Evolutionary conservation across 53 echinoderm and acorn worm genomes (phyloP), one percentile per base, ranked within the genome.

Genomic region (Holothuria leucospilota): DNA sequence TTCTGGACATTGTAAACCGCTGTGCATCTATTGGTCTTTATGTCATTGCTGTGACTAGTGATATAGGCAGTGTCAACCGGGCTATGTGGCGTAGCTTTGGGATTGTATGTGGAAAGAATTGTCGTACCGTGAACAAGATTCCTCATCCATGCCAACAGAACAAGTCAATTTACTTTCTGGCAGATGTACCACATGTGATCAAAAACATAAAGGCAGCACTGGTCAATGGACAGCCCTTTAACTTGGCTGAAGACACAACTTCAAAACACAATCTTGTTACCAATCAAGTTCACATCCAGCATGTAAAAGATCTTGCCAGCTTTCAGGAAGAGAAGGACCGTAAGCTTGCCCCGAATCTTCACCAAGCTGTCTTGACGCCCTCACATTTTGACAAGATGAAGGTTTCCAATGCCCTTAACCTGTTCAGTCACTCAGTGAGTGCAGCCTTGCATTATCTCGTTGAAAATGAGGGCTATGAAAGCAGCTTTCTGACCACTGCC

Each of bases 51-150:
- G 89, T 94, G 8, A 85, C 91, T 66, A 94, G 88, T 85, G 93
- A 93, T 40, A 93, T 93, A 90, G 90, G 93, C 20, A 93, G 90
- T 79, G 73, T 79, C 61, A 93, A 90, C 65, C 21, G 90, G 65
- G 93, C 93, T 51, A 90, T 87, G 90, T 93, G 93, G 90, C 69
- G 75, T 61, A 59, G 59, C 39, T 89, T 93, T 65, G 90, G 87
- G 29, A 78, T 90, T 13, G 70, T 87, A 13, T 89, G 86, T 58
- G 71, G 42, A 42, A 42, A 63, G 29, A 84, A 70, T 39, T 86
- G 86, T 16, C 59, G 62, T 13, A 90, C 86, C 29, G 84, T 90
- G 8, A 62, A 90, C 62, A 90, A 83, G n/a, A 93, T 93, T 62
- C 68, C 26, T 2, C 93, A 93, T 69, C 90, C 93, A 13, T 41